Evolutionary conservation across 2,113 vertebrate genomes (phyloP).

Genomic region (Thermophis baileyi): DNA sequence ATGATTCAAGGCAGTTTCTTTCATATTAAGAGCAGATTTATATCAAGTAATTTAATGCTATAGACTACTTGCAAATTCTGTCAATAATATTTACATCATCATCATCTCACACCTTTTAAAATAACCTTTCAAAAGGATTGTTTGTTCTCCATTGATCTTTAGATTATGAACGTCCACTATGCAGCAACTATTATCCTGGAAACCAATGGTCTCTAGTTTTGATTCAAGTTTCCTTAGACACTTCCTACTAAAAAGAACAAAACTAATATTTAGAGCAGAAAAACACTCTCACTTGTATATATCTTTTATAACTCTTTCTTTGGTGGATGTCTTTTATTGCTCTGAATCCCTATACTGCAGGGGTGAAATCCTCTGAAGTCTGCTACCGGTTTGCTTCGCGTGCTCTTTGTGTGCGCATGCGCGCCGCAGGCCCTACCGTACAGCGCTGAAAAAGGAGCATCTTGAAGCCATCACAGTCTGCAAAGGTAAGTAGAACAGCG

Average conservation of each 20-base stretch:
- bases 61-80: constrained; percentile 31
- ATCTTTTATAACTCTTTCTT: too few species aligned
- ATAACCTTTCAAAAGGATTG: background rate
- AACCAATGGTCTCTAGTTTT: background rate
- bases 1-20: constrained; percentile 26
- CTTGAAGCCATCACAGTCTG: too few species aligned
- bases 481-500: too few species aligned
- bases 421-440: too few species aligned
- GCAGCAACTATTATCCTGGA: background rate
- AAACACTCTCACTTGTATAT: too few species aligned
- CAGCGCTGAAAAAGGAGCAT: too few species aligned
- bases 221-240: background rate
- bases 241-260: background rate
- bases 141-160: background rate
- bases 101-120: background rate
- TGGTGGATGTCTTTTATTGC: too few species aligned
- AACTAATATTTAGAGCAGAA: too few species aligned
- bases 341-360: too few species aligned
- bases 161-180: background rate
- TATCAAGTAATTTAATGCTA: constrained; percentile 19
- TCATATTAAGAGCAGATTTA: constrained; percentile 25
- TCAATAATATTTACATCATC: background rate
- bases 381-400: too few species aligned
- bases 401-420: too few species aligned
- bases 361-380: too few species aligned